phyloP scores from a whole-genome alignment of 2,888 invertebrate genomes.

The Polydrusus cervinus region DNA sequence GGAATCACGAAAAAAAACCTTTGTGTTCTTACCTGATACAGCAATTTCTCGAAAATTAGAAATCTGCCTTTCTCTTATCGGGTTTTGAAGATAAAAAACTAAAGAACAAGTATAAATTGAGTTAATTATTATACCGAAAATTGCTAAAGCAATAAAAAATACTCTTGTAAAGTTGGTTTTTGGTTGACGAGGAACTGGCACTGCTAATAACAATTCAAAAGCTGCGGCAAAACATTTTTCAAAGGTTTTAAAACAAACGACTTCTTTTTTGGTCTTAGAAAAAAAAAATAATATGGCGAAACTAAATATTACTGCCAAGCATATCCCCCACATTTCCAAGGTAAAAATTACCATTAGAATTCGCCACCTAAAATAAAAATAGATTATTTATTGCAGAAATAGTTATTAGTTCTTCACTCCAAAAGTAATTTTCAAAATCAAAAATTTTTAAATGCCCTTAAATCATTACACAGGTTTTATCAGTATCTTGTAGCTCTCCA shows the following conservation, averaged over 20 bases:
- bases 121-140: constrained; percentile 47
- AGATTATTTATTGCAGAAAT: not conserved
- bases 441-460: no score
- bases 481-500: no score
- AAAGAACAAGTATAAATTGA: constrained; percentile 51
- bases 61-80: constrained; percentile 52
- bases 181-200: constrained; percentile 40
- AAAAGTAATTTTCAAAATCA: no score
- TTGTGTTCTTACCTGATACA: constrained; percentile 15
- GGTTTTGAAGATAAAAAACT: constrained; percentile 47
- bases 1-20: no score
- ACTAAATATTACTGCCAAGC: constrained; percentile 38
- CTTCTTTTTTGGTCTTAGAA: constrained; percentile 32
- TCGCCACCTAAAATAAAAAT: constrained; percentile 48
- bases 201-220: constrained; percentile 45
- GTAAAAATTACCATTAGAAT: constrained; percentile 49
- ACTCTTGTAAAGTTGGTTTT: constrained; percentile 40
- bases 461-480: no score
- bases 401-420: no score
- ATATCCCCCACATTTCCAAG: constrained; percentile 50
- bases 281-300: constrained; percentile 44
- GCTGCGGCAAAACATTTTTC: constrained; percentile 39
- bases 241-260: constrained; percentile 30
- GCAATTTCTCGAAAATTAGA: constrained; percentile 35
- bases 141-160: constrained; percentile 45